Evolutionary conservation across 2,888 invertebrate species (phyloP), one percentile per base, ranked within the genome.

Genomic region (Itoplectis maculator): DNA sequence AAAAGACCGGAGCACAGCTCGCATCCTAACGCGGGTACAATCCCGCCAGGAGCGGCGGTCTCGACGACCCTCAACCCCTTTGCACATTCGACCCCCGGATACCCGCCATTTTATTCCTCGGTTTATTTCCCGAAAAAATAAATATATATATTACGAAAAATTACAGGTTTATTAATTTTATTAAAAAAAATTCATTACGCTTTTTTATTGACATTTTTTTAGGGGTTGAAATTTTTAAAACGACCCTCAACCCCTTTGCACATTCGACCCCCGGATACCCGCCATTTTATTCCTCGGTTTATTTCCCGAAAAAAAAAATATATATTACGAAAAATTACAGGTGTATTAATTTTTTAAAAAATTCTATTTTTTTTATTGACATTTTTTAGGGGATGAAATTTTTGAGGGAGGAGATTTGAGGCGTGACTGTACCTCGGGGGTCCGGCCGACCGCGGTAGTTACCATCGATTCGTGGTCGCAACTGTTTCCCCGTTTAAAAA

Each of bases 391-490:
- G 61, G 45, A 45, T 23, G 49, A 49, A 74, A 37, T 70, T 13
- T n/a, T 37, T 42, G 69, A 70, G 63, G 65, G 65, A 35, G 35
- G 45, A 51, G 54, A 51, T 74, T 86, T 87, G 90, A n/a, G 73
- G 20, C 23, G 81, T 84, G 91, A 92, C 92, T 92, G 92, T 92
- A 92, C 92, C 68, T 9, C 78, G 86, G 85, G 84, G 84, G 92
- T 92, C 91, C 92, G 90, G 92, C 92, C n/a, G 90, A 91, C 85
- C 89, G 88, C 88, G 90, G 92, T 91, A 92, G 92, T 92, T 92
- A 91, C 91, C 92, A 92, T 92, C 92, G 92, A 92, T 92, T 92
- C 91, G 92, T 92, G 92, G 92, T 87, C 92, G 92, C 92, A 92
- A 92, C 92, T 92, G 92, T 92, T 92, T 91, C 91, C 89, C 86